phyloP scores from a whole-genome alignment of 2,888 invertebrate genomes.

The Eilema griseolum region DNA sequence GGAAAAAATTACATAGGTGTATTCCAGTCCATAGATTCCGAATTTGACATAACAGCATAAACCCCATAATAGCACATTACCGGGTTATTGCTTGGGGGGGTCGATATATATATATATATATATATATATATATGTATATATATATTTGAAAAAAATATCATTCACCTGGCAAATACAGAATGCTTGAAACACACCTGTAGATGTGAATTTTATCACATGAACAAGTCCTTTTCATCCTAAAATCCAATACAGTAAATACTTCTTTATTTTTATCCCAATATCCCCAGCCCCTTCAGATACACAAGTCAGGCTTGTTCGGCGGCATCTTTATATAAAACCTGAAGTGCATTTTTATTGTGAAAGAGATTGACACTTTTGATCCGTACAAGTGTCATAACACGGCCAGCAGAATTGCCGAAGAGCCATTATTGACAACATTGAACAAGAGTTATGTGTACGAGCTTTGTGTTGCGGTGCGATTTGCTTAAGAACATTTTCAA shows the following conservation, averaged over 20 bases:
- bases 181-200: background rate
- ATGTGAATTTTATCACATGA: constrained; percentile 1
- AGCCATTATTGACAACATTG: constrained; percentile 32
- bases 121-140: too few species aligned
- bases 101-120: too few species aligned
- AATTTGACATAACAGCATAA: too few species aligned
- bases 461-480: constrained; percentile 22
- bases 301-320: constrained; percentile 32
- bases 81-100: too few species aligned
- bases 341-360: constrained; percentile 36
- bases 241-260: constrained; percentile 13
- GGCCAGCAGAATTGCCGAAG: constrained; percentile 33
- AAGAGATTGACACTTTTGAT: constrained; percentile 49
- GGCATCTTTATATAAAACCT: constrained; percentile 37
- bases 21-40: too few species aligned
- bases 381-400: constrained; percentile 44
- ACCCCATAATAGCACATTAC: too few species aligned
- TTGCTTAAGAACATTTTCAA: background rate
- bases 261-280: constrained; percentile 5
- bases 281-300: constrained; percentile 29
- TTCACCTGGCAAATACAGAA: background rate
- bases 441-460: constrained; percentile 32
- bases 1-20: too few species aligned
- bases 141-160: background rate
- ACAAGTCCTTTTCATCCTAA: background rate